Conservation (phyloP, 2,797 vertebrate species). For the Helostoma temminkii region DNA sequence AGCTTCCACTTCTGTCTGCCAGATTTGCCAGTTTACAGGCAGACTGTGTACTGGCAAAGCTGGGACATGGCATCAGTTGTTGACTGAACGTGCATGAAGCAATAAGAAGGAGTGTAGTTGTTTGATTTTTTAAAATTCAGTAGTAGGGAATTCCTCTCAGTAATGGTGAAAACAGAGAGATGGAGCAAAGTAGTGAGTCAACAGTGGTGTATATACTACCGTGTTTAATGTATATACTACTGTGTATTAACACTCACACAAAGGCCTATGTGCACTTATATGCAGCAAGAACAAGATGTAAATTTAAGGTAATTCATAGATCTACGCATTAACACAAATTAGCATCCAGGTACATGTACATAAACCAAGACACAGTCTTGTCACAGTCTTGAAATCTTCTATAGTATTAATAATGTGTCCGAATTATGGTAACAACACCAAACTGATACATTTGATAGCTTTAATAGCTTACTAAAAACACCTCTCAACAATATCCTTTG, state of each 20-base stretch:
- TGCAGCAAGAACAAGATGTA: slow-evolving; percentile 35
- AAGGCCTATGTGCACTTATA: slow-evolving; percentile 32
- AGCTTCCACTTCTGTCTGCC: slow-evolving; percentile 28
- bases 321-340: slow-evolving; percentile 14
- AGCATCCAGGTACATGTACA: background rate
- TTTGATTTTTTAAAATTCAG: slow-evolving; percentile 47
- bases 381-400: background rate
- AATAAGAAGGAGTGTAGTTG: slow-evolving; percentile 7
- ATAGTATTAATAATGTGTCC: background rate
- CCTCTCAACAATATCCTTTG: background rate
- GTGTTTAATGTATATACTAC: slow-evolving; percentile 1
- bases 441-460: background rate
- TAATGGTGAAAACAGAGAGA: slow-evolving; percentile 50
- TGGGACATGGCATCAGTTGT: background rate
- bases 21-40: slow-evolving; percentile 44
- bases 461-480: background rate
- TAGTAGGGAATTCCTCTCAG: slow-evolving; percentile 68
- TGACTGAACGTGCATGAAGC: slow-evolving; percentile 26
- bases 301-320: slow-evolving; percentile 41
- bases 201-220: slow-evolving; percentile 4
- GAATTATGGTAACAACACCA: background rate
- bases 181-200: slow-evolving; percentile 16
- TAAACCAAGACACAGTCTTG: slow-evolving; percentile 2
- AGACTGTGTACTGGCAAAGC: slow-evolving; percentile 29
- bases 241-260: slow-evolving; percentile 45